Conservation (phyloP, 2,888 invertebrate species). For the Zaprionus bogoriensis region DNA sequence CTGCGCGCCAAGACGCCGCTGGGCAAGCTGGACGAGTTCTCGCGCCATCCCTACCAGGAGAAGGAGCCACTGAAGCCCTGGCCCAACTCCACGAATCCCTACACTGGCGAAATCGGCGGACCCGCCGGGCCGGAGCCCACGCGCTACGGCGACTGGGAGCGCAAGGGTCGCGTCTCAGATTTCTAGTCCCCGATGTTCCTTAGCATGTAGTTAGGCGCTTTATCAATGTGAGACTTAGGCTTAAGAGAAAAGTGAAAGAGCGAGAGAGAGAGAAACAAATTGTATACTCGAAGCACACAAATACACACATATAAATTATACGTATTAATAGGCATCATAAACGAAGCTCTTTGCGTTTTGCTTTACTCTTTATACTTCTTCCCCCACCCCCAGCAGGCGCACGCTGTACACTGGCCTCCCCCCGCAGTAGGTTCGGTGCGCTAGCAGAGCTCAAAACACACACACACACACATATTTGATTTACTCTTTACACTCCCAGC, state of each 20-base stretch:
- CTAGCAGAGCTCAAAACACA: too few species aligned
- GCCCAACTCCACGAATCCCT: slow-evolving; percentile 94
- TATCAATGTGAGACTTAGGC: slow-evolving; percentile 30
- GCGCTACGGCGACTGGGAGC: slow-evolving; percentile 99
- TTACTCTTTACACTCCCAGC: too few species aligned
- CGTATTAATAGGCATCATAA: slow-evolving; percentile 29
- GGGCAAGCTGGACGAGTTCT: slow-evolving; percentile 90
- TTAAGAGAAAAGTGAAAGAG: slow-evolving; percentile 25
- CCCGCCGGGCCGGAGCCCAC: slow-evolving; percentile 99
- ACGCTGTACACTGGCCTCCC: too few species aligned
- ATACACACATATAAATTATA: slow-evolving; percentile 37
- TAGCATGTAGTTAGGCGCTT: slow-evolving; percentile 56
- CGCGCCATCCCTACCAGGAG: slow-evolving; percentile 89
- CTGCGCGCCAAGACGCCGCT: slow-evolving; percentile 87
- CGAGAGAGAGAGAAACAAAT: slow-evolving; percentile 34
- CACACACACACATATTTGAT: too few species aligned
- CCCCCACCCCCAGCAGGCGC: too few species aligned
- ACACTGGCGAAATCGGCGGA: slow-evolving; percentile 97
- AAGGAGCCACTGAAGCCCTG: slow-evolving; percentile 91
- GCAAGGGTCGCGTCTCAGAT: slow-evolving; percentile 98
- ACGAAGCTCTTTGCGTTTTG: too few species aligned
- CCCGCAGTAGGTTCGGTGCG: too few species aligned
- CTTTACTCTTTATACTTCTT: too few species aligned
- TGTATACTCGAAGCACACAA: slow-evolving; percentile 44
- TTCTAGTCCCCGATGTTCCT: slow-evolving; percentile 86